These are phyloP conservation scores for Grammomys surdaster DNA, from an alignment of 2,113 vertebrate species.

Conservation along the genomic window DNA sequence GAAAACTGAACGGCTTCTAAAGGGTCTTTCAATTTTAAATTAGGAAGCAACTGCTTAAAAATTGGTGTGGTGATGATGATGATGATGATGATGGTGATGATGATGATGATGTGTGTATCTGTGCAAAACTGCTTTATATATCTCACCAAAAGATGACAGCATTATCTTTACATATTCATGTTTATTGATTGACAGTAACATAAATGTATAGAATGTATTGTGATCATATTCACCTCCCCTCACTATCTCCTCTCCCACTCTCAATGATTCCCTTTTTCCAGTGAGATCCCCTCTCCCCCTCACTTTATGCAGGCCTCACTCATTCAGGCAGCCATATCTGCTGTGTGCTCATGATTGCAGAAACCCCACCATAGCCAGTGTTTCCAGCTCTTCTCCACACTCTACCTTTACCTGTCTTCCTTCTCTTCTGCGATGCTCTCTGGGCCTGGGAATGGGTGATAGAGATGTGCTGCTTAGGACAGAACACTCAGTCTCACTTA, in stretches of 20 bases:
- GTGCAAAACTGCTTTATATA: neutral
- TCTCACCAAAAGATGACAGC: slow-evolving; percentile 60
- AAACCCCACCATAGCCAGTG: neutral
- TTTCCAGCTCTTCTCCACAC: neutral
- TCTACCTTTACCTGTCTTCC: neutral
- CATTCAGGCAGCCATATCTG: neutral
- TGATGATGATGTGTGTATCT: neutral
- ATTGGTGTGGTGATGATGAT: neutral
- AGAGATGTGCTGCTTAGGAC: neutral
- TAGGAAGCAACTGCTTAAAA: neutral
- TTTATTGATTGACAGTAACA: neutral
- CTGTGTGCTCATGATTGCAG: neutral
- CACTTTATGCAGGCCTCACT: neutral
- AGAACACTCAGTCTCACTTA: neutral
- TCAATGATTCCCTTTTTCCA: neutral
- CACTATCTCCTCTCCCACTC: neutral
- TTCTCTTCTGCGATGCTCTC: neutral
- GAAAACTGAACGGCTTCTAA: neutral
- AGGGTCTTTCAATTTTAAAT: slow-evolving; percentile 5
- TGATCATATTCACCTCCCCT: neutral
- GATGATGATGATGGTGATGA: no score
- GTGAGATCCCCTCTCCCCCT: neutral
- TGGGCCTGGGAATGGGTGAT: neutral
- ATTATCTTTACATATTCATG: neutral
- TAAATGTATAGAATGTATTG: neutral